These are phyloP conservation scores for Carduelis carduelis DNA, from an alignment of 2,797 vertebrate genomes.

Conservation along the genomic window DNA sequence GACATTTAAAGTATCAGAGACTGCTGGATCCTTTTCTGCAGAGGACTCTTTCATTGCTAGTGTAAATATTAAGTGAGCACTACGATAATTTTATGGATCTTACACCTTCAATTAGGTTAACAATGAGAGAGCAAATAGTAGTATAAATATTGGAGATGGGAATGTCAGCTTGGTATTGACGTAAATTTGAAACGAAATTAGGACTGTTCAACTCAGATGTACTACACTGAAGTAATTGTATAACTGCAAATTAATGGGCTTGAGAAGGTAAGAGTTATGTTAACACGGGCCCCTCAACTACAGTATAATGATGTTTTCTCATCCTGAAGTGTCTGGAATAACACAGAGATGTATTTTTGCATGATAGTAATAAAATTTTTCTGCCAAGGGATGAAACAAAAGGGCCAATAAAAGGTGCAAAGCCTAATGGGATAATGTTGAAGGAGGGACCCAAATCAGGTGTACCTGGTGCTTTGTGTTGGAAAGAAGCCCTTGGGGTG, in stretches of 20 bases:
- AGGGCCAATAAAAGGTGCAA: background rate
- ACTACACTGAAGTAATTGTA: background rate
- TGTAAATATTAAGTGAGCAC: background rate
- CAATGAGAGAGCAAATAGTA: background rate
- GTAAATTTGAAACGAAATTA: background rate
- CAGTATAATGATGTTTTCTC: background rate
- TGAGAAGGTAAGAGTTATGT: background rate
- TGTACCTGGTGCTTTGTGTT: background rate
- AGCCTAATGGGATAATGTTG: background rate
- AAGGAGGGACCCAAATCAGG: background rate
- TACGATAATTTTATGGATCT: background rate
- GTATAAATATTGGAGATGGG: background rate
- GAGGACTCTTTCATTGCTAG: background rate
- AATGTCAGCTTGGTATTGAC: background rate
- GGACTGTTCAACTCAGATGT: background rate
- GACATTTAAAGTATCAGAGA: background rate
- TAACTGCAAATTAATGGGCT: background rate
- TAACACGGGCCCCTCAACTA: background rate
- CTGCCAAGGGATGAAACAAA: background rate
- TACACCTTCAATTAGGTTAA: background rate
- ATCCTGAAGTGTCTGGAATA: background rate
- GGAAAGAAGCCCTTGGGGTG: background rate
- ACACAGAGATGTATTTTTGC: accelerated
- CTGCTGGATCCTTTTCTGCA: background rate
- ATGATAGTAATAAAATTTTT: background rate